Percentiles rank a stretch among this genome's conserved stretches.
phyloP scores from a whole-genome alignment of 2,888 invertebrate genomes.

The Lymantria dispar region DNA sequence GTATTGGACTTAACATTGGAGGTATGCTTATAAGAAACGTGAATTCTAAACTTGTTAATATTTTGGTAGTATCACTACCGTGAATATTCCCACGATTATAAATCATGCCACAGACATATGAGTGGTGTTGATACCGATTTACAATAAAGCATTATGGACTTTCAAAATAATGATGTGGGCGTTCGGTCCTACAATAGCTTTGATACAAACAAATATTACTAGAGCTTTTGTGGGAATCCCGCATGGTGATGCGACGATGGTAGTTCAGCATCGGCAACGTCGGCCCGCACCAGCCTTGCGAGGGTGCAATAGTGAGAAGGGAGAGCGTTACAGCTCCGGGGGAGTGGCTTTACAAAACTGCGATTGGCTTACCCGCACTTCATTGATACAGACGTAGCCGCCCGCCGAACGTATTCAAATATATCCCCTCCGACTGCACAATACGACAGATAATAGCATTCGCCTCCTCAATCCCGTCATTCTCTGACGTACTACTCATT shows the following conservation, averaged over 20 bases:
- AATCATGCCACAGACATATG: constrained; percentile 70
- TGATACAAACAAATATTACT: constrained; percentile 64
- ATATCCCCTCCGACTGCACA: constrained; percentile 45
- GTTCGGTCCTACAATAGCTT: constrained; percentile 66
- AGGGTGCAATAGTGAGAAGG: constrained; percentile 33
- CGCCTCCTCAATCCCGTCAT: constrained; percentile 27
- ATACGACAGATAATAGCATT: constrained; percentile 57
- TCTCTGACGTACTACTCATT: constrained; percentile 58
- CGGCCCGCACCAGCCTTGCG: constrained; percentile 35
- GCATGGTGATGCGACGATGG: constrained; percentile 54
- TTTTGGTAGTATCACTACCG: not conserved
- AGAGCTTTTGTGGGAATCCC: constrained; percentile 76
- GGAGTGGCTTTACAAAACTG: constrained; percentile 47
- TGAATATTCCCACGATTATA: constrained; percentile 73
- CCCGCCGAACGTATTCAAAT: constrained; percentile 47
- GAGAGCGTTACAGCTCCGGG: constrained; percentile 26
- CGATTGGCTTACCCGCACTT: constrained; percentile 50
- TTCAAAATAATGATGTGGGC: constrained; percentile 79
- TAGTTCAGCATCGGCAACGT: constrained; percentile 15
- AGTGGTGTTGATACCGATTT: constrained; percentile 75
- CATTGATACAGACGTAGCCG: constrained; percentile 52
- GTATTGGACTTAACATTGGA: no score
- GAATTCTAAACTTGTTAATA: not conserved
- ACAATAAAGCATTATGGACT: constrained; percentile 72
- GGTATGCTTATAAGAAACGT: no score